Evolutionary conservation across 2,113 vertebrate species (phyloP).

Genomic region (Xyrauchen texanus): DNA sequence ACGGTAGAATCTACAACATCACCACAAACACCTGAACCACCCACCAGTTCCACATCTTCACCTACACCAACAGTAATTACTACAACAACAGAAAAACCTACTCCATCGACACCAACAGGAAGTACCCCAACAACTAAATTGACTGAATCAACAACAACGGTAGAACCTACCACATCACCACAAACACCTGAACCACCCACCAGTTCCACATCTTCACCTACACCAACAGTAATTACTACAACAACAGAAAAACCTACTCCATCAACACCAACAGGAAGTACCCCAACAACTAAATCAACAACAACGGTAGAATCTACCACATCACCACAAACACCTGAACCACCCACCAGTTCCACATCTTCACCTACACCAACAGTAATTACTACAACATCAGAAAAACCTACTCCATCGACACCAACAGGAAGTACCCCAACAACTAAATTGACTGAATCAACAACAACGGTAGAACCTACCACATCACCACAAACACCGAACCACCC

Average conservation of each 20-base stretch:
- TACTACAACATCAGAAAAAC: neutral
- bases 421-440: neutral
- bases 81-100: neutral
- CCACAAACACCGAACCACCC: neutral
- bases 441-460: neutral
- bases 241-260: neutral
- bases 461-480: neutral
- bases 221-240: neutral
- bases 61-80: neutral
- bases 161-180: too few relatives aligned
- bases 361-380: neutral
- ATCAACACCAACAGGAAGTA: neutral
- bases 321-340: neutral
- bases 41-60: neutral
- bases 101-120: too few relatives aligned
- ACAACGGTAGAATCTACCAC: neutral
- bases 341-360: neutral
- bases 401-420: too few relatives aligned
- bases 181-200: too few relatives aligned
- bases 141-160: too few relatives aligned
- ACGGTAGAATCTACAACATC: neutral
- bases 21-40: neutral
- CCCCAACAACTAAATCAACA: neutral
- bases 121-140: too few relatives aligned
- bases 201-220: neutral